Conservation (phyloP, 1,140 invertebrate species). For the Drosophila kepulauana region DNA sequence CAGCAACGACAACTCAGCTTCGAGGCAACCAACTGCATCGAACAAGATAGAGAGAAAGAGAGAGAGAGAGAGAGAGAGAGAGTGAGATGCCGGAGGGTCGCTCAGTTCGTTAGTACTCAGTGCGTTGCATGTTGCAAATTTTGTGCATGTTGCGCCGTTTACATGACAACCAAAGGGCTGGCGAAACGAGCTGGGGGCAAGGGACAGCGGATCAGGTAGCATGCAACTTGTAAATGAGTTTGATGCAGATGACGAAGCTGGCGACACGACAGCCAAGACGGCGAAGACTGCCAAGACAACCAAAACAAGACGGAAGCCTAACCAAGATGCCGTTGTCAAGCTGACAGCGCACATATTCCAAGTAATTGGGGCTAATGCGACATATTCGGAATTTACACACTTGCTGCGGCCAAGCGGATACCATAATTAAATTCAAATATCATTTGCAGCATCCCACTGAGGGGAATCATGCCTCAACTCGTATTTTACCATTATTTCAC, state of each 20-base stretch:
- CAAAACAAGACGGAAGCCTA: slow-evolving; percentile 3
- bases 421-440: slow-evolving; percentile 31
- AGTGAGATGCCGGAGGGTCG: slow-evolving; percentile 1
- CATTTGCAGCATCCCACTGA: background rate
- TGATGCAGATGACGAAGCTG: slow-evolving; percentile 46
- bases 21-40: slow-evolving; percentile 7
- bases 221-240: slow-evolving; percentile 54
- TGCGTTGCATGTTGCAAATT: slow-evolving; percentile 70
- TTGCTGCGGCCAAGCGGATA: background rate
- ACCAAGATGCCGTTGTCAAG: slow-evolving; percentile 25
- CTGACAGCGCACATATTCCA: slow-evolving; percentile 38
- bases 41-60: background rate
- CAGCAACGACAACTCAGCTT: slow-evolving; percentile 11
- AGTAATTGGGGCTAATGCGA: slow-evolving; percentile 44
- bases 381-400: background rate
- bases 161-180: slow-evolving; percentile 29
- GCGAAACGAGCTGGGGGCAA: background rate
- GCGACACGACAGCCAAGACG: slow-evolving; percentile 28
- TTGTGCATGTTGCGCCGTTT: slow-evolving; percentile 48
- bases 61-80: background rate
- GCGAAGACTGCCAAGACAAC: slow-evolving; percentile 10
- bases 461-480: too few relatives aligned
- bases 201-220: slow-evolving; percentile 49
- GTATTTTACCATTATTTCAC: too few relatives aligned
- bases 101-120: slow-evolving; percentile 58